These are phyloP conservation scores for human (Homo sapiens) DNA, from an alignment of 2,113 vertebrate species.

Conservation along the genomic window DNA sequence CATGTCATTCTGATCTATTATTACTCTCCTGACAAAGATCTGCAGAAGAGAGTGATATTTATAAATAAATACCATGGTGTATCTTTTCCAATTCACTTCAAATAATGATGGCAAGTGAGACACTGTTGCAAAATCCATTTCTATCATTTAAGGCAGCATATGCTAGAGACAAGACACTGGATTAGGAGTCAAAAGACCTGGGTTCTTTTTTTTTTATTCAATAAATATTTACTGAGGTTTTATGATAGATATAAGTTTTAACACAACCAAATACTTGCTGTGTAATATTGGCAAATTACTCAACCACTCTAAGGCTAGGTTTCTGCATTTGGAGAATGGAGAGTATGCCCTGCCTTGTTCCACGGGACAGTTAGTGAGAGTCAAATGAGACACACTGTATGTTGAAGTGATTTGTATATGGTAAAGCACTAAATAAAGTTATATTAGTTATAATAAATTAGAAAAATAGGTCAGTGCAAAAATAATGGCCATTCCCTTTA, in stretches of 20 bases:
- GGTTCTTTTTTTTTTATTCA: too few species aligned
- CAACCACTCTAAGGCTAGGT: neutral
- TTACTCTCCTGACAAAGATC: neutral
- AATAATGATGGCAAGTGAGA: neutral
- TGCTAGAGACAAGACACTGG: neutral
- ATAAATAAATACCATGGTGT: neutral
- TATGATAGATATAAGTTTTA: too few species aligned
- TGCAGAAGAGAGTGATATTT: neutral
- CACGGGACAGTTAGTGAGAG: neutral
- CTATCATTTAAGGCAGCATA: neutral
- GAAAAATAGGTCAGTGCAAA: too few species aligned
- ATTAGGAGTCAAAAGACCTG: neutral
- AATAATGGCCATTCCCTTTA: too few species aligned
- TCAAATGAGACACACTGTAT: neutral
- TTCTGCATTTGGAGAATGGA: neutral
- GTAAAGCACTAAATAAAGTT: neutral
- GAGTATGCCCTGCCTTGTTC: neutral
- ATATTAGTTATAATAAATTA: neutral
- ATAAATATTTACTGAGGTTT: too few species aligned
- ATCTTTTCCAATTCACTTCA: neutral
- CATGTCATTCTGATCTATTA: neutral
- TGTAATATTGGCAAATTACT: too few species aligned
- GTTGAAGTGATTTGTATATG: neutral
- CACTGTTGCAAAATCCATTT: neutral
- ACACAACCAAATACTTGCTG: too few species aligned